Evolutionary conservation across 2,113 vertebrate genomes (phyloP).

Genomic region (Atrichornis clamosus): DNA sequence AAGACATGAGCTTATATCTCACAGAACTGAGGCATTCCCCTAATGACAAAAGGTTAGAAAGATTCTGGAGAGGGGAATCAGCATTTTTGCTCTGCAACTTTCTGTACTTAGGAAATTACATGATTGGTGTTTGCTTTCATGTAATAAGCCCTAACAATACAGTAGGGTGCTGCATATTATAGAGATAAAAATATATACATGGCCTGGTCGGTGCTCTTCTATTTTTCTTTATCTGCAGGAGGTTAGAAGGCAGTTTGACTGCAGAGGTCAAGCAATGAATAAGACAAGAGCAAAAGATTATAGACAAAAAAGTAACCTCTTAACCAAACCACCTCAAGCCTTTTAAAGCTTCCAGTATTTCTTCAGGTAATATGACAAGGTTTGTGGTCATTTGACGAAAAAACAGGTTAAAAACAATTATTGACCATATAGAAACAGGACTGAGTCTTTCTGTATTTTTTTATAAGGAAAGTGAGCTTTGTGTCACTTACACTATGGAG

Average conservation of each 20-base stretch:
- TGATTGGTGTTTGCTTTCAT: not conserved
- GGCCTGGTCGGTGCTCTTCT: not conserved
- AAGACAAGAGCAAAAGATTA: not conserved
- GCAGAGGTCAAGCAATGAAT: not conserved
- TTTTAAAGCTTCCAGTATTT: not conserved
- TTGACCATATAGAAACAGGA: not conserved
- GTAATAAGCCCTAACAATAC: not conserved
- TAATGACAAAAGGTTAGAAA: not conserved
- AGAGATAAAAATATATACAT: not conserved
- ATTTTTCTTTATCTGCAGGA: not conserved
- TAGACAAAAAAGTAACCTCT: not conserved
- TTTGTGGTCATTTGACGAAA: not conserved
- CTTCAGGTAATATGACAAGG: not conserved
- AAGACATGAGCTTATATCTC: not conserved
- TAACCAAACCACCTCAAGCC: not conserved
- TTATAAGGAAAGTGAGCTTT: not conserved
- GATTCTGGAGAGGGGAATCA: not conserved
- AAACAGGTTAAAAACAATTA: not conserved
- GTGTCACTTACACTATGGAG: not conserved
- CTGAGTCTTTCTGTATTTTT: not conserved
- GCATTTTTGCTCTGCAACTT: not conserved
- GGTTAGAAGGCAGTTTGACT: not conserved
- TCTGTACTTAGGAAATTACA: not conserved
- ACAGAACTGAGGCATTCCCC: not conserved
- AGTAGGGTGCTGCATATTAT: not conserved